Percentiles rank a stretch among this genome's conserved stretches.
phyloP scores from a whole-genome alignment of 2,888 invertebrate genomes.

The Dysmachus trigonus region DNA sequence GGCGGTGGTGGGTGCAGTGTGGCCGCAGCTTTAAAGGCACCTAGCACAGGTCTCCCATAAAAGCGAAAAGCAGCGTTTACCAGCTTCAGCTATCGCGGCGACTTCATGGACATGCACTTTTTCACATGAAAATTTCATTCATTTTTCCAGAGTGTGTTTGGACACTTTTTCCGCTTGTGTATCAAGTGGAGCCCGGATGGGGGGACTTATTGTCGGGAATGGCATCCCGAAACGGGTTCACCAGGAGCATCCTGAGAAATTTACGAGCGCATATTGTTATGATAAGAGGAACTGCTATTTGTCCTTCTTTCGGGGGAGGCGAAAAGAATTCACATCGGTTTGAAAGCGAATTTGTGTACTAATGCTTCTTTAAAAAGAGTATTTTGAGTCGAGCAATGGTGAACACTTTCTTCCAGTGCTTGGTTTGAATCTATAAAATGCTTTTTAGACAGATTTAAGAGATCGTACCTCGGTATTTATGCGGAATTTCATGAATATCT shows the following conservation, averaged over 20 bases:
- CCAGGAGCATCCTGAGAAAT: neutral
- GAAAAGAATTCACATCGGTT: neutral
- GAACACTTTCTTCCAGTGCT: conserved; percentile 8
- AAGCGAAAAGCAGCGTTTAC: conserved; percentile 1
- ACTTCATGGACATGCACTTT: conserved; percentile 8
- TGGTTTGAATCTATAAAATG: neutral
- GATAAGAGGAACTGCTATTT: conserved; percentile 31
- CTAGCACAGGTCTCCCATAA: neutral
- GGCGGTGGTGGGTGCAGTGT: neutral
- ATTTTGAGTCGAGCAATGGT: neutral
- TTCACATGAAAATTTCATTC: conserved; percentile 23
- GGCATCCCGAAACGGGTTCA: neutral
- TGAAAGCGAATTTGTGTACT: neutral
- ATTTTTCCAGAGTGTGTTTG: conserved; percentile 2
- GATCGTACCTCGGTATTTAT: neutral
- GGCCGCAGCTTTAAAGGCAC: conserved; percentile 2
- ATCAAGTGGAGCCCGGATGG: neutral
- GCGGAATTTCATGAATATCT: neutral
- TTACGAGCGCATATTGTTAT: conserved; percentile 29
- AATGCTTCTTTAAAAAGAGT: neutral
- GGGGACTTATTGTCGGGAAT: neutral
- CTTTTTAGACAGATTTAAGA: neutral
- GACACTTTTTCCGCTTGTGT: conserved; percentile 6
- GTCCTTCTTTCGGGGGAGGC: neutral
- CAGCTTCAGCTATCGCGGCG: neutral